Conservation (phyloP, 2,888 invertebrate genomes). For the Lochmaea crataegi region DNA sequence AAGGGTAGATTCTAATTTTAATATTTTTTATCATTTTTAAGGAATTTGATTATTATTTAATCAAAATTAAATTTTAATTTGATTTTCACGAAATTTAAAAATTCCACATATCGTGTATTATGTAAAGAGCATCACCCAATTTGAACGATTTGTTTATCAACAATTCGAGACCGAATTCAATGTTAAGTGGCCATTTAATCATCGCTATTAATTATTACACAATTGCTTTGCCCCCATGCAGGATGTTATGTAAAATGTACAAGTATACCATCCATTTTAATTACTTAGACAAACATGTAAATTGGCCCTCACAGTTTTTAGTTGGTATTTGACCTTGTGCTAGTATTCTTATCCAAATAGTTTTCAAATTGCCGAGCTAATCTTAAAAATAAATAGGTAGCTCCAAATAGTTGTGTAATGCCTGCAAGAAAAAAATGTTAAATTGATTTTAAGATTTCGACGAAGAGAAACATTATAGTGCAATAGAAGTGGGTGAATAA, state of each 20-base stretch:
- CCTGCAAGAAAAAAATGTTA: no score
- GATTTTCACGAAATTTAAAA: no score
- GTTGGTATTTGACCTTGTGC: conserved; percentile 29
- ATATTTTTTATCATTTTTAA: no score
- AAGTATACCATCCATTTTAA: conserved; percentile 17
- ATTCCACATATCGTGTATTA: no score
- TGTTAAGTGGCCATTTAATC: background rate
- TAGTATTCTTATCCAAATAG: conserved; percentile 28
- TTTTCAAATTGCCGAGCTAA: conserved; percentile 12
- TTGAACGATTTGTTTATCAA: background rate
- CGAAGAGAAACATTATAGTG: no score
- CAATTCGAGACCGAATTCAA: background rate
- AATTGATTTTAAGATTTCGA: no score
- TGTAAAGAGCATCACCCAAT: no score
- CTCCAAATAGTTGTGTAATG: background rate
- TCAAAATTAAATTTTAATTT: no score
- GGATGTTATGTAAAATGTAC: conserved; percentile 23
- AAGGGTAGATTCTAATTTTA: no score
- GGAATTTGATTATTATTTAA: no score
- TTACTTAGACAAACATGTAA: conserved; percentile 27
- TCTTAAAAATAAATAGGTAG: conserved; percentile 8
- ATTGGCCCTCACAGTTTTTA: conserved; percentile 33
- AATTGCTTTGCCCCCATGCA: conserved; percentile 23
- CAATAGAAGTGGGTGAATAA: no score
- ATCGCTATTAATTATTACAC: conserved; percentile 25